Evolutionary conservation across 2,113 vertebrate genomes (phyloP), one percentile per base, ranked within the genome.

Genomic region (Myxocyprinus asiaticus): DNA sequence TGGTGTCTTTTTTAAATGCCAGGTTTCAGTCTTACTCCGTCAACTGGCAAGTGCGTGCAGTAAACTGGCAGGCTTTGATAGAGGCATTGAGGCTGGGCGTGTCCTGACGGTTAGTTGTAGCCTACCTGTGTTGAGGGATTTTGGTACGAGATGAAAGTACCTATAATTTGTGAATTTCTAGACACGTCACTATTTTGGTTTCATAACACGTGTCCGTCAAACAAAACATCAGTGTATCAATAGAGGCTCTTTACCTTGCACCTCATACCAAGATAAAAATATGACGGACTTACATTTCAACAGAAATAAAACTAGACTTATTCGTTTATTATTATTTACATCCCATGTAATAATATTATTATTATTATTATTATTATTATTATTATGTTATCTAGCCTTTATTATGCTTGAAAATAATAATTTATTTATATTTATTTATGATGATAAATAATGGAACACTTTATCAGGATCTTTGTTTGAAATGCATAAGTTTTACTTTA

Each of bases 131-230:
- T 45, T 65, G 78, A 88, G 80, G 90, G 89, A 89, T 89, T 86
- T 86, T 91, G 89, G 89, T 87, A 1, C 66, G 55, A 82, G 87
- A 91, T 90, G 83, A 91, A 89, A 90, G 89, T 69, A 0, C 66
- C 15, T 76, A 76, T 65, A 83, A 86, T 85, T 83, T 85, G 43
- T 59, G 86, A 84, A 85, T 85, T 66, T 86, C 86, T 83, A 67
- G 59, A 79, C 84, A 83, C 87, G 85, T 84, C 86, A 79, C 69
- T 83, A 4, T 80, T 66, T 84, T 86, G 82, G 76, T 85, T 55
- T 85, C 86, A 88, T 84, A 77, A 86, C 81, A 73, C 79, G 45
- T 73, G 84, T 84, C 85, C 82, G 76, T 55, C 71, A 86, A 85
- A 82, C 86, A 78, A 84, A 84, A 81, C 14, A 80, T 82, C 78